These are phyloP conservation scores for Setipinna tenuifilis DNA, from an alignment of 2,797 vertebrate genomes.

Conservation along the genomic window DNA sequence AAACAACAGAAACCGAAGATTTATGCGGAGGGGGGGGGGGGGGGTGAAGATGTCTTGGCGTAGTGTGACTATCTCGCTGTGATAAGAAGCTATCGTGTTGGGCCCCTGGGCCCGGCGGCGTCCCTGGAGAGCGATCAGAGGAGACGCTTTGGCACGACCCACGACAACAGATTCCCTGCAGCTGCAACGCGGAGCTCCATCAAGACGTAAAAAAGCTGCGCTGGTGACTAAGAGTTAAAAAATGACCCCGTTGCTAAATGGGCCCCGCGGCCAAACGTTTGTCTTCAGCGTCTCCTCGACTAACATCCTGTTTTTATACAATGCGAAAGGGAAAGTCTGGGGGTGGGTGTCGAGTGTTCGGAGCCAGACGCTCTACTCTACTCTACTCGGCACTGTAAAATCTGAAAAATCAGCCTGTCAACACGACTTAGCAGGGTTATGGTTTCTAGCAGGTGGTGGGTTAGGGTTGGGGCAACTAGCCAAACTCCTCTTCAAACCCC, in stretches of 20 bases:
- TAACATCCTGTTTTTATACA: neutral
- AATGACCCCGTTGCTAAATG: neutral
- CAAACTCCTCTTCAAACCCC: too few species aligned
- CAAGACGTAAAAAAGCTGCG: neutral
- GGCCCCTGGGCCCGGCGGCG: neutral
- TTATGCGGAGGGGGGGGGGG: too few species aligned
- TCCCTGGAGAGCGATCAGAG: slow-evolving; percentile 1
- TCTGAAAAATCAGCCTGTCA: neutral
- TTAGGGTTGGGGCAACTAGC: neutral
- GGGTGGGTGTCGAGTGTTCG: neutral
- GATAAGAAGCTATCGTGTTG: neutral
- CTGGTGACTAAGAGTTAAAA: neutral
- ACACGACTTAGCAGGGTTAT: neutral
- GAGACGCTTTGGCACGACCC: neutral
- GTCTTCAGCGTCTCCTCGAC: neutral
- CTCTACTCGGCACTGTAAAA: neutral
- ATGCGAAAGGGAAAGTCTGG: neutral
- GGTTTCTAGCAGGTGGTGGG: neutral
- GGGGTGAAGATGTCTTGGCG: neutral
- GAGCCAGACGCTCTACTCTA: neutral
- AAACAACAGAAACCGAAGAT: neutral
- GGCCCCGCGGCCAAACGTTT: neutral
- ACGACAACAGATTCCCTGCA: neutral
- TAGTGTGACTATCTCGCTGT: neutral
- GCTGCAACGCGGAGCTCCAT: neutral